A percentile compares a stretch with the other conserved stretches of the same genome.
These are phyloP conservation scores for Atethmia centrago DNA, from an alignment of 2,888 invertebrate species.

Conservation along the genomic window DNA sequence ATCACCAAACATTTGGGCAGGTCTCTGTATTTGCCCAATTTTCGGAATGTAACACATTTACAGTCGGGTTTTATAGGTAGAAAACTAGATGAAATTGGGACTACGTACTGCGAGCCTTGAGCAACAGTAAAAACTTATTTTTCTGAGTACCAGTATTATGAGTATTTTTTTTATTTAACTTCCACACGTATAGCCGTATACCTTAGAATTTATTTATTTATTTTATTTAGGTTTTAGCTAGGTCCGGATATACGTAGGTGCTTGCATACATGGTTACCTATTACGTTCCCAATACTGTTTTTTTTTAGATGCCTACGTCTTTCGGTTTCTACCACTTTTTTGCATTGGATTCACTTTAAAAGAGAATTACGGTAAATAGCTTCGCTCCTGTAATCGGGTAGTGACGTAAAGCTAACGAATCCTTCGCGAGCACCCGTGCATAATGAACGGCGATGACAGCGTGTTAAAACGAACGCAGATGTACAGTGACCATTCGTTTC, in stretches of 20 bases:
- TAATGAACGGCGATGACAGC: constrained; percentile 53
- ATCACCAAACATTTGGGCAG: constrained; percentile 14
- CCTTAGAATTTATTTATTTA: neutral
- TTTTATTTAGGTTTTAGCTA: neutral
- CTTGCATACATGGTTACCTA: neutral
- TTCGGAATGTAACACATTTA: constrained; percentile 18
- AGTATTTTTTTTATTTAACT: neutral
- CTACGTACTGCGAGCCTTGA: constrained; percentile 7
- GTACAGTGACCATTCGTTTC: constrained; percentile 32
- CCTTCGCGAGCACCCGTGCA: constrained; percentile 61
- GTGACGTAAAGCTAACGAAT: constrained; percentile 53
- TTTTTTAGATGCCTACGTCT: neutral
- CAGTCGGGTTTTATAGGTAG: constrained; percentile 28
- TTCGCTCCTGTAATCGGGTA: constrained; percentile 9
- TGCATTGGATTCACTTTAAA: neutral
- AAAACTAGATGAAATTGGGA: constrained; percentile 15
- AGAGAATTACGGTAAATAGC: constrained; percentile 27
- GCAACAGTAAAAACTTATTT: neutral
- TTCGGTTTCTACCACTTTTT: neutral
- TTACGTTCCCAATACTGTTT: neutral
- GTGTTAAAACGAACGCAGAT: constrained; percentile 49
- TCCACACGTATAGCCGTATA: no score
- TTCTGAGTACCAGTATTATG: neutral
- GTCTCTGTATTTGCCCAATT: constrained; percentile 17
- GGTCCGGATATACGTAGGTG: no score